phyloP scores from a whole-genome alignment of 1,140 invertebrate genomes.

The Sitophilus oryzae region DNA sequence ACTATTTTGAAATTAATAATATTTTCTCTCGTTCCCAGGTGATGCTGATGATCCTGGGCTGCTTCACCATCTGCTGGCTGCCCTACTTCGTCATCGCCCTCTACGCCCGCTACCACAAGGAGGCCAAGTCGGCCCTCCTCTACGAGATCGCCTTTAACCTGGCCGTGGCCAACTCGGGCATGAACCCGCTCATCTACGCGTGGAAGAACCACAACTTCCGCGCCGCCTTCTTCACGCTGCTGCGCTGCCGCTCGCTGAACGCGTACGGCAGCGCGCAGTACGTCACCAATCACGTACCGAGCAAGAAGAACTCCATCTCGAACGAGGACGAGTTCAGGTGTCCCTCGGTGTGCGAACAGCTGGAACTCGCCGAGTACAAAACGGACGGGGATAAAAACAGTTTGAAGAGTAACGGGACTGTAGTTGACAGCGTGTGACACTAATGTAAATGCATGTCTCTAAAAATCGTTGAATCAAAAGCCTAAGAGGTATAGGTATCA shows the following conservation, averaged over 20 bases:
- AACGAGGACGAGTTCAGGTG: constrained; percentile 11
- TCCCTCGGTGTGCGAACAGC: background rate
- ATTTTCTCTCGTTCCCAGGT: constrained; percentile 49
- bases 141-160: constrained; percentile 65
- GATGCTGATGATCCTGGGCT: constrained; percentile 64
- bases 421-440: background rate
- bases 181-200: constrained; percentile 74
- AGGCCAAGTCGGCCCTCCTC: constrained; percentile 48
- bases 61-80: constrained; percentile 70
- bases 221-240: constrained; percentile 57
- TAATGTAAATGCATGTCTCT: background rate
- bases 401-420: background rate
- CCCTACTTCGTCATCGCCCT: constrained; percentile 64
- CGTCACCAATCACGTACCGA: constrained; percentile 41
- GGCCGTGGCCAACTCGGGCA: constrained; percentile 66
- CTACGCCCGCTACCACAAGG: constrained; percentile 51
- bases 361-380: background rate
- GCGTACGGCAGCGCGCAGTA: constrained; percentile 26
- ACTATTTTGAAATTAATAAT: background rate
- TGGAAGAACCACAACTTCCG: constrained; percentile 74
- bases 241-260: constrained; percentile 54
- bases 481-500: too few species aligned
- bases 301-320: constrained; percentile 28
- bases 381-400: background rate
- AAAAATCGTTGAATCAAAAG: too few species aligned